Conservation (phyloP, 2,888 invertebrate species). For the Hyalella azteca region DNA sequence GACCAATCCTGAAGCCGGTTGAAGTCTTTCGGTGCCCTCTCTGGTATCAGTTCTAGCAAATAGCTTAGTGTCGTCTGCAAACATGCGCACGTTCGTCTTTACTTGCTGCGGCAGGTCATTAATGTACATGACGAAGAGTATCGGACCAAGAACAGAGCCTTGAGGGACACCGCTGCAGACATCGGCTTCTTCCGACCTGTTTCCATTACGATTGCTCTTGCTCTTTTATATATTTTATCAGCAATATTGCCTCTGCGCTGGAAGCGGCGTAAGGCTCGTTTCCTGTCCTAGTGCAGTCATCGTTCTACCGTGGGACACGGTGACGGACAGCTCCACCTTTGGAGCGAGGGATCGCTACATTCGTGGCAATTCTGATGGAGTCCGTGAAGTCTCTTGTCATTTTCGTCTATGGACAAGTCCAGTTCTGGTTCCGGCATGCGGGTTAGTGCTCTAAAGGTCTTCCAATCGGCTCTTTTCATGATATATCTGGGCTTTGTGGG, state of each 20-base stretch:
- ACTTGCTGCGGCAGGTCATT: too few relatives aligned
- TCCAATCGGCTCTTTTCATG: not conserved
- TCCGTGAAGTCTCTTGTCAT: not conserved
- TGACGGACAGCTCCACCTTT: not conserved
- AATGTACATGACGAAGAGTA: too few relatives aligned
- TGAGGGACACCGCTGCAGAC: too few relatives aligned
- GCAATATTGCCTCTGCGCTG: not conserved
- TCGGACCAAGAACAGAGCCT: too few relatives aligned
- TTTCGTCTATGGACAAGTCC: not conserved
- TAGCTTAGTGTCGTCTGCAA: too few relatives aligned
- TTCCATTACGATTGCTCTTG: not conserved
- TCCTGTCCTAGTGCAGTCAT: not conserved
- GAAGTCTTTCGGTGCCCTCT: too few relatives aligned
- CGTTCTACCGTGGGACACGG: not conserved
- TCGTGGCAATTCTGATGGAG: not conserved
- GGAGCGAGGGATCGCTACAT: not conserved
- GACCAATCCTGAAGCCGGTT: too few relatives aligned
- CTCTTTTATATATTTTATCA: not conserved
- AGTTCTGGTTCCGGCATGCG: not conserved
- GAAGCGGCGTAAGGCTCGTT: not conserved
- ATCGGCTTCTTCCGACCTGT: not conserved
- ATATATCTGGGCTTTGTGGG: not conserved
- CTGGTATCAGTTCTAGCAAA: too few relatives aligned
- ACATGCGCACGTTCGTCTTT: too few relatives aligned
- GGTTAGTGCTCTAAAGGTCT: not conserved